Conservation (phyloP, 2,888 invertebrate genomes). For the Agapostemon virescens region DNA sequence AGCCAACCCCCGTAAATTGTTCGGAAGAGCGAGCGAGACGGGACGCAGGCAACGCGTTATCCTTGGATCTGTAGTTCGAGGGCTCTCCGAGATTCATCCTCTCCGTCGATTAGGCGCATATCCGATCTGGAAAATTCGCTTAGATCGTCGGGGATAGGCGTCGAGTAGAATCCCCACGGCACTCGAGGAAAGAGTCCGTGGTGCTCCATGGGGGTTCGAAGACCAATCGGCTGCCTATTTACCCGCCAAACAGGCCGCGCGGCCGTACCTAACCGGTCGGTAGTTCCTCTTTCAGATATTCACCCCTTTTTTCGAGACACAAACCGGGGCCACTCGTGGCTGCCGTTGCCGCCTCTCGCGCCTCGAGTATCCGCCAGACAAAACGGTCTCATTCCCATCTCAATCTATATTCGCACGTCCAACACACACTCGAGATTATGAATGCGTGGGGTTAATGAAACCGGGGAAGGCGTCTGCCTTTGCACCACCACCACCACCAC, state of each 20-base stretch:
- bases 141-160: constrained; percentile 75
- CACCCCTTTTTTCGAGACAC: constrained; percentile 62
- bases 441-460: constrained; percentile 80
- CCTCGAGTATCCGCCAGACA: constrained; percentile 75
- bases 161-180: constrained; percentile 47
- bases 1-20: constrained; percentile 6
- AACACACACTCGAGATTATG: constrained; percentile 80
- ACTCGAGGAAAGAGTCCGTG: constrained; percentile 53
- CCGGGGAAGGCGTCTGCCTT: constrained; percentile 78
- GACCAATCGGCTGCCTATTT: constrained; percentile 77
- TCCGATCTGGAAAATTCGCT: constrained; percentile 72
- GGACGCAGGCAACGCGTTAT: constrained; percentile 27
- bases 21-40: background rate
- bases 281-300: constrained; percentile 68
- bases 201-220: constrained; percentile 41
- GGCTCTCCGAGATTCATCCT: constrained; percentile 48
- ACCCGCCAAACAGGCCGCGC: constrained; percentile 71
- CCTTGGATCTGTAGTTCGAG: constrained; percentile 53
- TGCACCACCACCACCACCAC: constrained; percentile 68
- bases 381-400: constrained; percentile 80
- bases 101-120: constrained; percentile 68
- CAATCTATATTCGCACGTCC: constrained; percentile 81
- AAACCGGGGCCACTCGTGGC: constrained; percentile 26
- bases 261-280: constrained; percentile 39
- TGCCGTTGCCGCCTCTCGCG: constrained; percentile 63